A percentile compares a stretch with the other conserved stretches of the same genome.
Conservation (phyloP, 37 sponge, comb jelly and placozoan species). For the Hexactinellida sp. region DNA sequence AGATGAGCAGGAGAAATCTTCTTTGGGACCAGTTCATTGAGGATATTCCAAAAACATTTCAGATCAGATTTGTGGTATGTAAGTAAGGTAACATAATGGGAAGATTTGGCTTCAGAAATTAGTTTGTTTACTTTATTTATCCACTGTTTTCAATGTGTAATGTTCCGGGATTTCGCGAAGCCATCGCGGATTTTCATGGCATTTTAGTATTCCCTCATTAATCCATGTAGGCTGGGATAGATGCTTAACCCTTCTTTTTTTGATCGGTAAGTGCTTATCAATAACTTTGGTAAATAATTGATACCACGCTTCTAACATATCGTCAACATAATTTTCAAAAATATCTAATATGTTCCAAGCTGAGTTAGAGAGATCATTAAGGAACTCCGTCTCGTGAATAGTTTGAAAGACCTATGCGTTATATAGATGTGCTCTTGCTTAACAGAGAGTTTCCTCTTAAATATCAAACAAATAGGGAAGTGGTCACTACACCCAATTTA, state of each 20-base stretch:
- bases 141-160: neutral
- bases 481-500: neutral
- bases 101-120: neutral
- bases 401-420: neutral
- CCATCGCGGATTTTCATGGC: neutral
- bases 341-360: neutral
- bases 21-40: neutral
- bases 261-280: neutral
- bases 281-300: neutral
- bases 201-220: neutral
- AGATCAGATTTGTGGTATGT: neutral
- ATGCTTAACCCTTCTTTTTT: neutral
- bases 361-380: constrained; percentile 1
- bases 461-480: neutral
- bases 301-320: neutral
- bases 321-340: neutral
- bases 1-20: neutral
- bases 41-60: neutral
- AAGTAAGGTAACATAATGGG: neutral
- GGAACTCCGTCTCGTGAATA: neutral
- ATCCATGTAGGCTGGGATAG: neutral
- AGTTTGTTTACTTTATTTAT: neutral
- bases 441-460: neutral
- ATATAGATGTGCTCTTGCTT: neutral
- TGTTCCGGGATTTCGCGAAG: neutral